A percentile compares a stretch with the other conserved stretches of the same genome.
Conservation (phyloP, 30 jellyfish, hydroid and myxozoan species). For the Turritopsis dohrnii region DNA sequence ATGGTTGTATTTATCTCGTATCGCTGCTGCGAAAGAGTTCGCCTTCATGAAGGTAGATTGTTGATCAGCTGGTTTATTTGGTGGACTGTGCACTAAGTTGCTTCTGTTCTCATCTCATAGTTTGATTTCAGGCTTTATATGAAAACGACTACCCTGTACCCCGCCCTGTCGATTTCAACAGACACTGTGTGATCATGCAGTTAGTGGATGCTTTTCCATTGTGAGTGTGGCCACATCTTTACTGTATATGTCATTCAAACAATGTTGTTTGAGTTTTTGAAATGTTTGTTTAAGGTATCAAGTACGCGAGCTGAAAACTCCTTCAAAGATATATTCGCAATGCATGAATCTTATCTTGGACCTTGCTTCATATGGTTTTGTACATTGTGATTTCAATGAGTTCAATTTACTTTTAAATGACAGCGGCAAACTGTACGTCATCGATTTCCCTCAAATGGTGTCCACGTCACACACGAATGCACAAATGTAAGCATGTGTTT, state of each 20-base stretch:
- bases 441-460: slow-evolving; percentile 99
- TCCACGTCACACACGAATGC: slow-evolving; percentile 88
- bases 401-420: slow-evolving; percentile 78
- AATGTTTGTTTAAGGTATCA: slow-evolving; percentile 61
- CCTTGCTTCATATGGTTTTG: slow-evolving; percentile 77
- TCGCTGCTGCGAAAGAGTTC: slow-evolving; percentile 93
- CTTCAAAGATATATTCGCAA: slow-evolving; percentile 67
- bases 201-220: slow-evolving; percentile 84
- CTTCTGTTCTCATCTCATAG: neutral
- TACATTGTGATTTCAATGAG: slow-evolving; percentile 96
- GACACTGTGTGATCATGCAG: slow-evolving; percentile 98
- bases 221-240: slow-evolving; percentile 39
- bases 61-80: too few species aligned
- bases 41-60: slow-evolving; percentile 84
- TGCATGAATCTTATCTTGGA: slow-evolving; percentile 72
- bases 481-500: slow-evolving; percentile 55
- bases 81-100: too few species aligned
- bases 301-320: slow-evolving; percentile 55
- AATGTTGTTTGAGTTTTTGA: too few species aligned
- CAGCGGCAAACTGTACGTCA: slow-evolving; percentile 55
- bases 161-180: slow-evolving; percentile 81
- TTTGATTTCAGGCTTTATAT: slow-evolving; percentile 58
- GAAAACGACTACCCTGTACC: slow-evolving; percentile 96
- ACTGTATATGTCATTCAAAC: neutral
- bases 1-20: slow-evolving; percentile 90